These are phyloP conservation scores for Sericinus montela DNA, from an alignment of 2,888 invertebrate species.

Conservation along the genomic window DNA sequence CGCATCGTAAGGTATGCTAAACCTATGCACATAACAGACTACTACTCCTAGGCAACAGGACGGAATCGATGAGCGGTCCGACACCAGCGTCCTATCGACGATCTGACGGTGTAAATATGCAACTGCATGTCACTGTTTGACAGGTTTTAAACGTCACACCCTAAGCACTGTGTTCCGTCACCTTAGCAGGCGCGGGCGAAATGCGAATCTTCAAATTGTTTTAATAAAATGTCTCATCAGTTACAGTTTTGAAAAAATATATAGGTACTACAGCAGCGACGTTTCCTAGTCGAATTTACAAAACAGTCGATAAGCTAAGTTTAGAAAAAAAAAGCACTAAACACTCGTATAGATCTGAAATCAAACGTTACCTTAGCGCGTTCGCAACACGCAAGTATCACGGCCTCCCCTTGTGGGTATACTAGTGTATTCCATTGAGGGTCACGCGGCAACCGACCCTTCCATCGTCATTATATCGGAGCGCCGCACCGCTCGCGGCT, in stretches of 20 bases:
- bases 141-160: constrained; percentile 76
- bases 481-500: constrained; percentile 80
- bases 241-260: too few relatives aligned
- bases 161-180: constrained; percentile 78
- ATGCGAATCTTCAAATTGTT: background rate
- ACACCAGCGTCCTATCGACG: constrained; percentile 48
- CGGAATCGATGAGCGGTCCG: constrained; percentile 41
- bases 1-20: constrained; percentile 78
- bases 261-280: too few relatives aligned
- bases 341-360: constrained; percentile 13
- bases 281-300: too few relatives aligned
- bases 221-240: background rate
- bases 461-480: constrained; percentile 78
- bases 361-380: constrained; percentile 30
- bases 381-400: constrained; percentile 33
- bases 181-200: constrained; percentile 68
- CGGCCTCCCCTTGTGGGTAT: constrained; percentile 30
- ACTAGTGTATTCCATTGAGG: constrained; percentile 31
- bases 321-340: constrained; percentile 22
- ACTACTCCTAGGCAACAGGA: constrained; percentile 51
- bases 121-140: constrained; percentile 79
- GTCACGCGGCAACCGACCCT: constrained; percentile 46
- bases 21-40: constrained; percentile 73
- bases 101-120: constrained; percentile 70
- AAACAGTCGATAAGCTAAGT: background rate